These are phyloP conservation scores for Tolmerus cingulatus DNA, from an alignment of 2,888 invertebrate species.

Conservation along the genomic window DNA sequence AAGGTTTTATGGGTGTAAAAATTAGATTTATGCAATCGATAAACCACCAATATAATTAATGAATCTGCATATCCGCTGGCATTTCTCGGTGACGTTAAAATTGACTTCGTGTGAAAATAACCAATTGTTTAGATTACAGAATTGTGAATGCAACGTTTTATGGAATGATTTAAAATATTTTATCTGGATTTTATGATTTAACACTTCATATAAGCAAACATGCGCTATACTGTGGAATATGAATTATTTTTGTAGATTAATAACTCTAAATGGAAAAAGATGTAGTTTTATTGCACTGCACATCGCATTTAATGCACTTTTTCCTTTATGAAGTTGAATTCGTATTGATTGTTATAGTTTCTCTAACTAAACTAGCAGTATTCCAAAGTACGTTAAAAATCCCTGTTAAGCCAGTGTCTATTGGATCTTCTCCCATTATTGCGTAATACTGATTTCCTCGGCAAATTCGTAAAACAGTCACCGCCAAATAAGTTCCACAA, in stretches of 20 bases:
- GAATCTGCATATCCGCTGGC: background rate
- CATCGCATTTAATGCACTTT: no score
- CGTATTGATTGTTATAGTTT: no score
- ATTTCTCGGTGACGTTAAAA: background rate
- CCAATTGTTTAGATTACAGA: background rate
- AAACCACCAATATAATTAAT: background rate
- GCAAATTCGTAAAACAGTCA: background rate
- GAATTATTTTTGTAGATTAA: background rate
- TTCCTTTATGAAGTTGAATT: no score
- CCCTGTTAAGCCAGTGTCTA: background rate
- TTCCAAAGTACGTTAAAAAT: background rate
- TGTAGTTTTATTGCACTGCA: no score
- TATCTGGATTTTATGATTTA: background rate
- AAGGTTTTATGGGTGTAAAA: background rate
- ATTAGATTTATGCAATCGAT: background rate
- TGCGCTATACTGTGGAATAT: background rate
- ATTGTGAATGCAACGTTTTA: background rate
- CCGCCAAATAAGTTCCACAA: background rate
- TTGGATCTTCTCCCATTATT: background rate
- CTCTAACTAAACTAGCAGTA: no score
- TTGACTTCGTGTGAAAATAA: background rate
- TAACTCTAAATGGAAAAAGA: no score
- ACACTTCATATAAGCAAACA: background rate
- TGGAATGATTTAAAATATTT: background rate
- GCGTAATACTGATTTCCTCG: background rate